Conservation (phyloP, 2,797 vertebrate species). For the Miichthys miiuy region DNA sequence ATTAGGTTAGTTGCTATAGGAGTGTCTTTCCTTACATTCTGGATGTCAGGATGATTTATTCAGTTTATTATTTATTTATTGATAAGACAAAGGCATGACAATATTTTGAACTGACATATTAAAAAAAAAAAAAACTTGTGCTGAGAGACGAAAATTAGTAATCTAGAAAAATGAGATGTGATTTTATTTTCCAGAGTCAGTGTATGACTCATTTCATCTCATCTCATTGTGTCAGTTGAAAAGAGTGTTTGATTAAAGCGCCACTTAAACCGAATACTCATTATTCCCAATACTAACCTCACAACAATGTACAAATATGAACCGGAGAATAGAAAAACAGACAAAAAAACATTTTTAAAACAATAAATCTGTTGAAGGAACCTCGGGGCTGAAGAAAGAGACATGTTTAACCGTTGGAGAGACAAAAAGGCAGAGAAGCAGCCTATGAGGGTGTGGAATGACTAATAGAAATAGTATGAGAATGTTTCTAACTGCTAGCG, state of each 20-base stretch:
- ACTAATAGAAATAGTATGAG: constrained; percentile 35
- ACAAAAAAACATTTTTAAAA: not conserved
- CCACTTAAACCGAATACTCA: not conserved
- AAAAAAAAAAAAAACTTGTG: not conserved
- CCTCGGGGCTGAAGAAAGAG: not conserved
- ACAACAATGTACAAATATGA: not conserved
- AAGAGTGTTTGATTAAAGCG: not conserved
- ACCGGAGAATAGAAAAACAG: not conserved
- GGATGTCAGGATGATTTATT: constrained; percentile 27
- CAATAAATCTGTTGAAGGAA: not conserved
- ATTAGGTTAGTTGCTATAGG: constrained; percentile 12
- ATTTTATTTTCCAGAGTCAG: not conserved
- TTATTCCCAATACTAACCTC: not conserved
- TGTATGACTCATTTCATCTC: not conserved
- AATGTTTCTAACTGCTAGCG: constrained; percentile 38
- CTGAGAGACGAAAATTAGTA: not conserved
- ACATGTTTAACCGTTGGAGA: constrained; percentile 24
- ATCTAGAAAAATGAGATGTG: not conserved
- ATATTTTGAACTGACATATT: constrained; percentile 13
- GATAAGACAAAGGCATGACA: not conserved
- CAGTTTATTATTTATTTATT: too few relatives aligned
- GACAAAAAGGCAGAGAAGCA: constrained; percentile 21
- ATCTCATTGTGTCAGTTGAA: not conserved
- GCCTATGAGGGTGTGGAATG: constrained; percentile 13
- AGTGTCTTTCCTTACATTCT: constrained; percentile 2